Evolutionary conservation across 2,113 vertebrate genomes (phyloP), one percentile per base, ranked within the genome.

Genomic region (Mystacornis crossleyi): DNA sequence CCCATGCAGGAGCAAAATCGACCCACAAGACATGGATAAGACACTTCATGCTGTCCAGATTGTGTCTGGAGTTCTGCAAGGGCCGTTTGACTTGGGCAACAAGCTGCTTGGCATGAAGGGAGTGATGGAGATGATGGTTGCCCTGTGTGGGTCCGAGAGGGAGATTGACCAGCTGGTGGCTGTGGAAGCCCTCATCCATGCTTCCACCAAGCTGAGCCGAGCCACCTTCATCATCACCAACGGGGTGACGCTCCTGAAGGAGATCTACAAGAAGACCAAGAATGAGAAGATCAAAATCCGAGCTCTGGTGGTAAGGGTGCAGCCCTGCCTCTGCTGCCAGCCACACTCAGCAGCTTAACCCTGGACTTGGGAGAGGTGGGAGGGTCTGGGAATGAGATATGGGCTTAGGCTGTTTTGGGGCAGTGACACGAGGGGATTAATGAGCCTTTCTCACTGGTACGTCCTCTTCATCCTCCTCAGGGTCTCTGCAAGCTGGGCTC

Each of bases 121-220:
- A 1, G 98, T 99, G 77, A 99, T 99, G 99, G 99, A 99, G 97
- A 99, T 99, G 99, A 99, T 99, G 99, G 99, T 99, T 33, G 99
- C 99, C 0, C 98, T 99, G 75, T 99, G 99, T 8, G 98, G 98
- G 66, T 99, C 99, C 0, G 99, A 99, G 61, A 98, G 99, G 0
- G 99, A 99, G 96, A 98, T 98, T 20, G 99, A 99, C 95, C 99
- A 99, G 98, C 97, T 99, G 97, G 99, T 99, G 89, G 99, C 99
- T 1, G 99, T 99, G 93, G 99, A 99, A 97, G 99, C 99, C 5
- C 98, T 99, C 87, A 99, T 99, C 93, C 99, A 99, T 0, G 98
- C 99, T 19, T 99, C 99, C 66, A 99, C 99, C 74, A 99, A 99
- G 96, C 99, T 99, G 97, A 99, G 99, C 93, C 96, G 99, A 1